Evolutionary conservation across 2,113 vertebrate species (phyloP).

Genomic region (Mustelus asterias): DNA sequence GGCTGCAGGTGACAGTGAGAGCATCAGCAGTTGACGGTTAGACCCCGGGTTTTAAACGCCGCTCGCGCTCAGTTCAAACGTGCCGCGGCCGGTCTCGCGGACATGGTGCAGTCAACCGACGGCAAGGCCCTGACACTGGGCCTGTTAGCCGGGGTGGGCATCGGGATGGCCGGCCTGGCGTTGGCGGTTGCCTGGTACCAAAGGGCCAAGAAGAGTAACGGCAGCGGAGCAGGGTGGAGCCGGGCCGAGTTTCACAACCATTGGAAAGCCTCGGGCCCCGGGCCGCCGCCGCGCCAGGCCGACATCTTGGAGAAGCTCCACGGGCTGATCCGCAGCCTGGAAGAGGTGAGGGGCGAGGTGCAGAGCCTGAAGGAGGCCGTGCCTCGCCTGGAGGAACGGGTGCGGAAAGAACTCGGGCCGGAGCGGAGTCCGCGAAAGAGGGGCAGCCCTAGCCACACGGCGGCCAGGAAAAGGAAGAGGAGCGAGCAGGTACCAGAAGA

Average conservation of each 20-base stretch:
- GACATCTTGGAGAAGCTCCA: constrained; percentile 81
- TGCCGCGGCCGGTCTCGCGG: neutral
- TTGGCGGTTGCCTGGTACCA: constrained; percentile 68
- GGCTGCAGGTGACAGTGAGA: neutral
- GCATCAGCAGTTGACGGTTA: neutral
- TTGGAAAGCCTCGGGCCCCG: constrained; percentile 11
- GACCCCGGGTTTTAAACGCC: neutral
- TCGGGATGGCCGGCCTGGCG: constrained; percentile 69
- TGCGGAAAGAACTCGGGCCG: constrained; percentile 64
- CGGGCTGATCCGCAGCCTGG: constrained; percentile 70
- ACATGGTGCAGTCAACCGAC: constrained; percentile 67
- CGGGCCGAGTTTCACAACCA: neutral
- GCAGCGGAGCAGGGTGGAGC: neutral
- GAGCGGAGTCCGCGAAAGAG: neutral
- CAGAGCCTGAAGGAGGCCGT: constrained; percentile 71
- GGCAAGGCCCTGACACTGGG: constrained; percentile 72
- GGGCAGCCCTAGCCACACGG: neutral
- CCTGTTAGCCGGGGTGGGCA: constrained; percentile 62
- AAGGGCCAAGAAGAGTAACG: constrained; percentile 48
- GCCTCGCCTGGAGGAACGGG: constrained; percentile 70
- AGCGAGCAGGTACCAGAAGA: constrained; percentile 48
- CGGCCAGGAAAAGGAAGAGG: constrained; percentile 43
- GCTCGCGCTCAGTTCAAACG: neutral
- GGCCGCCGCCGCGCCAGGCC: constrained; percentile 56
- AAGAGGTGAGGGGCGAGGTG: constrained; percentile 84